phyloP scores from a whole-genome alignment of 2,113 vertebrate genomes.

The Anthoscopus minutus region DNA sequence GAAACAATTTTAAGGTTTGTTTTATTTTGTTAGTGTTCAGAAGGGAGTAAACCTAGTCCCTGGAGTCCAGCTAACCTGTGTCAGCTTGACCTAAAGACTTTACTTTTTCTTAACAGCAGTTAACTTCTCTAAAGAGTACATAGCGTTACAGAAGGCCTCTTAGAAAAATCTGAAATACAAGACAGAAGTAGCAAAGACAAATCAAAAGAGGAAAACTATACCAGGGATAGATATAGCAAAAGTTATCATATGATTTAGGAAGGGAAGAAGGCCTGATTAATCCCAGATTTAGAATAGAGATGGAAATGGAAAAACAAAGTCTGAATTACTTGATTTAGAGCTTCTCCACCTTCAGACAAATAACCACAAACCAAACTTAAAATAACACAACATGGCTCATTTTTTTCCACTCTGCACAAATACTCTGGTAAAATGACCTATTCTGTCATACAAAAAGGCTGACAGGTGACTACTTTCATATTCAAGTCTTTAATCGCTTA shows the following conservation, averaged over 20 bases:
- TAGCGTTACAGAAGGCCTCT: neutral
- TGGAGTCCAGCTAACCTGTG: neutral
- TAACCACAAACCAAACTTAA: neutral
- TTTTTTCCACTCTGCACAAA: neutral
- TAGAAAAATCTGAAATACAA: neutral
- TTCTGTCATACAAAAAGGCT: neutral
- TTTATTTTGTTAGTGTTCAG: neutral
- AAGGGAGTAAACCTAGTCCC: neutral
- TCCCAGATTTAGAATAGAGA: neutral
- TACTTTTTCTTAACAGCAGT: neutral
- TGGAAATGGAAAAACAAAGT: neutral
- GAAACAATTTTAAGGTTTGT: neutral
- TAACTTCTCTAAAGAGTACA: neutral
- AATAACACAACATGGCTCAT: accelerated
- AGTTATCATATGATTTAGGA: neutral
- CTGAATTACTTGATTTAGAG: neutral
- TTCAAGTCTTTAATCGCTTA: neutral
- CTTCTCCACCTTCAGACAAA: neutral
- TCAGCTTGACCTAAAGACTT: neutral
- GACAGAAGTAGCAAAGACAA: neutral
- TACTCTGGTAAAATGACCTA: neutral
- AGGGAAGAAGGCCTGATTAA: neutral
- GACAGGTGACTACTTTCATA: neutral
- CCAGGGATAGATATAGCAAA: neutral
- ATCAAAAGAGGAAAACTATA: neutral